These are phyloP conservation scores for Esox niger DNA, from an alignment of 2,113 vertebrate genomes.

Conservation along the genomic window DNA sequence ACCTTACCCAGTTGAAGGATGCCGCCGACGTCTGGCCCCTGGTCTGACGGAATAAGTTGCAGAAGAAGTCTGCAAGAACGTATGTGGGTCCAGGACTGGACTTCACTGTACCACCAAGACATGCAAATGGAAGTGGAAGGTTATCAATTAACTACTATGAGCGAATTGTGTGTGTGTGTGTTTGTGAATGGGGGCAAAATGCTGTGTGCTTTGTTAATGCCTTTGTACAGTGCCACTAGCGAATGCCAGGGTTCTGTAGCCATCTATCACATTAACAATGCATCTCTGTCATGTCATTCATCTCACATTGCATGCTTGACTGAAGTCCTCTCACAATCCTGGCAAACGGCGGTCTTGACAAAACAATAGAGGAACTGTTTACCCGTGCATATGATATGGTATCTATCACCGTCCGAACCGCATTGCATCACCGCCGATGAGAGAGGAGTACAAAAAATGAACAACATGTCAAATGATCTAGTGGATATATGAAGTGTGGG, in stretches of 20 bases:
- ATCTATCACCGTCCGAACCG: slow-evolving; percentile 48
- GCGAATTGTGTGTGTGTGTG: slow-evolving; percentile 18
- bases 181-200: slow-evolving; percentile 20
- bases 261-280: slow-evolving; percentile 44
- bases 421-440: slow-evolving; percentile 40
- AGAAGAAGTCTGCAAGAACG: no score
- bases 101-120: no score
- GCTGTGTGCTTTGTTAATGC: slow-evolving; percentile 5
- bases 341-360: slow-evolving; percentile 28
- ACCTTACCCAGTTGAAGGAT: no score
- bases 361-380: slow-evolving; percentile 41
- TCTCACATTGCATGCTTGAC: slow-evolving; percentile 32
- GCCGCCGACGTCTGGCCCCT: no score
- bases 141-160: no score
- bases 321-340: slow-evolving; percentile 25
- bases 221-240: background rate
- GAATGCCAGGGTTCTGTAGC: slow-evolving; percentile 46
- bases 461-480: background rate
- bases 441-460: slow-evolving; percentile 36
- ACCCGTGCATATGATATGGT: slow-evolving; percentile 34
- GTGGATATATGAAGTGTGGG: background rate
- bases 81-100: no score
- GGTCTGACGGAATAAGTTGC: no score
- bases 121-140: no score
- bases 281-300: slow-evolving; percentile 28